Base-by-base conservation (phyloP, 2,888 invertebrate genomes). In the Xestia c-nigrum region DNA sequence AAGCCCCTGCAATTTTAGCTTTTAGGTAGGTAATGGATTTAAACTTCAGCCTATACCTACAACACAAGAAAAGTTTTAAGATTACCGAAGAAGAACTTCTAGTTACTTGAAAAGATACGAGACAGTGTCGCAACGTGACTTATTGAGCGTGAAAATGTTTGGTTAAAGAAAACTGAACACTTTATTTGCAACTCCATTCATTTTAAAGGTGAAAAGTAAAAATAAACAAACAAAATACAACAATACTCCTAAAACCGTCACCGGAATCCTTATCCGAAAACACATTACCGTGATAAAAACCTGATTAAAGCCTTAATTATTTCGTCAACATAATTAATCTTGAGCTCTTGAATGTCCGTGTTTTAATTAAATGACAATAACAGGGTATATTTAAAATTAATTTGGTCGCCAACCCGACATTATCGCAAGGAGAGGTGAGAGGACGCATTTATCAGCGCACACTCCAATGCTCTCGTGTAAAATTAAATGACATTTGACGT, bases 381-480 rank as follows among this genome's bases (percentile, higher is more conserved):
- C 93, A 91, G 89, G 89, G 88, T 90, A 91, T 92, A 91, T 93
- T 95, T 94, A 91, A 94, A 95, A 94, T 95, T 94, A 95, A 95
- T 95, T 94, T 93, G 85, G 89, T 89, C 89, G 88, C 89, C 89
- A 92, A 89, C 90, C 91, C 90, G 87, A 91, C 92, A 91, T 93
- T 93, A 95, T 93, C 93, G 88, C 85, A 87, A 91, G 90, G 88
- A 80, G 87, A 94, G 91, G 91, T 91, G 87, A 87, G 90, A 94
- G 92, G 90, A 91, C 92, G 92, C 90, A 93, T 94, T 94, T 94
- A 95, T 95, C 94, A 94, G 91, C 80, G 88, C 91, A 93, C 95
- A 95, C 96, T 96, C 91, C 93, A 96, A 93, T 91, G 94, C 95
- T 92, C 93, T 93, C 90, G 90, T 93, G 95, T 94, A 89, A 94